A percentile compares a stretch with the other conserved stretches of the same genome.
These are phyloP conservation scores for Gasterosteus aculeatus DNA, from an alignment of 2,113 vertebrate genomes.

Conservation along the genomic window DNA sequence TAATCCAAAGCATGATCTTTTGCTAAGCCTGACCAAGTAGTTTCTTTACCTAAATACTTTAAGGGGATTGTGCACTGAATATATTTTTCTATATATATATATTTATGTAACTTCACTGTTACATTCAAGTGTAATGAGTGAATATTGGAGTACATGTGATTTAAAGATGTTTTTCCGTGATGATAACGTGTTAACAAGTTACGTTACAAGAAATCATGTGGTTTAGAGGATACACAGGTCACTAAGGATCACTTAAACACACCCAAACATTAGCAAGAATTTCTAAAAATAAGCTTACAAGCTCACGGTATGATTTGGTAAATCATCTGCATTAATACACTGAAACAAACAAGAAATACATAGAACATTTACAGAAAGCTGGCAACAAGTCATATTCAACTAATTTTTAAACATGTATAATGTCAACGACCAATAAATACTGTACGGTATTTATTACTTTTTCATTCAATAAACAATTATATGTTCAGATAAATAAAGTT, in stretches of 20 bases:
- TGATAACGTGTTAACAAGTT: not conserved
- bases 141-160: not conserved
- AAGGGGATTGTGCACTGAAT: not conserved
- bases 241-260: constrained; percentile 44
- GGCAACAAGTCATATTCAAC: constrained; percentile 8
- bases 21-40: not conserved
- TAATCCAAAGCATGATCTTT: not conserved
- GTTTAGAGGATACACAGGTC: constrained; percentile 26
- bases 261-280: constrained; percentile 8
- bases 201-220: constrained; percentile 10
- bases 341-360: constrained; percentile 19
- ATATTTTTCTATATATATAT: too few species aligned
- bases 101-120: constrained; percentile 11
- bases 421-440: constrained; percentile 57
- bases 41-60: not conserved
- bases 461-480: constrained; percentile 31
- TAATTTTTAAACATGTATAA: constrained; percentile 13
- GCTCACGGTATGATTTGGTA: not conserved
- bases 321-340: constrained; percentile 18
- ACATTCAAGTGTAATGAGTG: constrained; percentile 49
- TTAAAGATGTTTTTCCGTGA: constrained; percentile 4
- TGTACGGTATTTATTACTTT: constrained; percentile 43
- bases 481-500: constrained; percentile 60
- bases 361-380: constrained; percentile 4
- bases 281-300: not conserved